phyloP scores from a whole-genome alignment of 2,888 invertebrate species.

The Xestoiulus laeticollis region DNA sequence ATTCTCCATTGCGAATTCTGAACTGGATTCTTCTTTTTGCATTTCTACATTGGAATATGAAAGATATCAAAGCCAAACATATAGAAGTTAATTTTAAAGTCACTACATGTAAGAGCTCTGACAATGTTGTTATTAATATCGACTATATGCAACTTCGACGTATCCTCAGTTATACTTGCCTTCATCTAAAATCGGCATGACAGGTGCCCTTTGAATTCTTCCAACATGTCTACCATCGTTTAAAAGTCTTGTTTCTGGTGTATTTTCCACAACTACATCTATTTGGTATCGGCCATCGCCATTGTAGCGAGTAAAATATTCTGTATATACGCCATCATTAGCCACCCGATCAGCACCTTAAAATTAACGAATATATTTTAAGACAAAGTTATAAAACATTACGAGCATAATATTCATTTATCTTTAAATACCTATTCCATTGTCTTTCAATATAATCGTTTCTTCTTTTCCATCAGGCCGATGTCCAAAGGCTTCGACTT shows the following conservation, averaged over 20 bases:
- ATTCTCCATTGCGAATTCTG: background rate
- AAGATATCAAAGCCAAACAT: too few species aligned
- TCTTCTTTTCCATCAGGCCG: background rate
- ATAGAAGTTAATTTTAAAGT: too few species aligned
- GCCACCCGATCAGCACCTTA: background rate
- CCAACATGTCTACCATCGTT: background rate
- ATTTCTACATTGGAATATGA: background rate
- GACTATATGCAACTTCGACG: too few species aligned
- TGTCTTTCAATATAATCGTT: background rate
- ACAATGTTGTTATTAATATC: too few species aligned
- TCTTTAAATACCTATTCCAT: background rate
- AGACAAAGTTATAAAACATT: too few species aligned
- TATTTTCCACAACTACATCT: background rate
- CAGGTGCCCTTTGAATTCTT: background rate
- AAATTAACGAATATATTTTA: background rate
- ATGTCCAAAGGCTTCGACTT: background rate
- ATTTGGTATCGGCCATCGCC: slow-evolving; percentile 11
- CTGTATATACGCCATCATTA: background rate
- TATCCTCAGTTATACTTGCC: background rate
- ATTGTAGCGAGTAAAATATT: background rate
- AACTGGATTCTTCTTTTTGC: background rate
- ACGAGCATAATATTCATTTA: too few species aligned
- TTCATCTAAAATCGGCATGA: background rate
- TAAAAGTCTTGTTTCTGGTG: background rate
- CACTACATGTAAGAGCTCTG: too few species aligned